Conservation (phyloP, 2,113 vertebrate genomes). For the human region GRCh38 chr7:57632501-57633000, state of each 20-base stretch:
- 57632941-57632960: not conserved
- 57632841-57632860: not conserved
- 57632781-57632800: not conserved
- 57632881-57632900: not conserved
- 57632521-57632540: too few relatives aligned
- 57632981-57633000: too few relatives aligned
- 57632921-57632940: fast-evolving
- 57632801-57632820: too few relatives aligned
- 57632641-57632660: not conserved
- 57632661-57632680: not conserved
- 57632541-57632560: too few relatives aligned
- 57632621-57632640: not conserved
- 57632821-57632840: not conserved
- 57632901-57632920: not conserved
- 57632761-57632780: not conserved
- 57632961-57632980: too few relatives aligned
- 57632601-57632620: not conserved
- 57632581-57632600: not conserved
- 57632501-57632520: not conserved
- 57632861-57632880: not conserved
- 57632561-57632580: too few relatives aligned
- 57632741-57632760: not conserved
- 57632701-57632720: not conserved
- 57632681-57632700: not conserved
- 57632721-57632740: not conserved